These are phyloP conservation scores for Drosophila anomalata DNA, from an alignment of 2,888 invertebrate species.

Conservation along the genomic window DNA sequence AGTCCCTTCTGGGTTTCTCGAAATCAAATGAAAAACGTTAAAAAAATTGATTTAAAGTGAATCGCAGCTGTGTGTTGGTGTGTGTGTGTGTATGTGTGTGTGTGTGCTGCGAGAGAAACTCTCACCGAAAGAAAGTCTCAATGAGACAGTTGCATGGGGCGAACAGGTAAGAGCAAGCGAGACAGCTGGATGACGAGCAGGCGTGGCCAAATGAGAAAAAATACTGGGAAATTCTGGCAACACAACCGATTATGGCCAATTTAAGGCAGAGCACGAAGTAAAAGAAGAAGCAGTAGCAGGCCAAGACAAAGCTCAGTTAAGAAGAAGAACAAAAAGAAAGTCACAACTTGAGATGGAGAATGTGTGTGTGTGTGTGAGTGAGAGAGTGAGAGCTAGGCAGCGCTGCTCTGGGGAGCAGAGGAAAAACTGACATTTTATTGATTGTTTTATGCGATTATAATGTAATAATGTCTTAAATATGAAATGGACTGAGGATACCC, in stretches of 20 bases:
- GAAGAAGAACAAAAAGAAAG: slow-evolving; percentile 3
- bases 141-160: not conserved
- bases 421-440: slow-evolving; percentile 76
- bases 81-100: slow-evolving; percentile 11
- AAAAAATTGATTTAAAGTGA: slow-evolving; percentile 79
- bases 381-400: slow-evolving; percentile 13
- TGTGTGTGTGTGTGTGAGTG: slow-evolving; percentile 14
- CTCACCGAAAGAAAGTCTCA: slow-evolving; percentile 10
- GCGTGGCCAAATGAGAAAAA: slow-evolving; percentile 63
- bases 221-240: slow-evolving; percentile 76
- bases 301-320: slow-evolving; percentile 10
- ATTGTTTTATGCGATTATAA: slow-evolving; percentile 82
- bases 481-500: slow-evolving; percentile 39
- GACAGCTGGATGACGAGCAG: slow-evolving; percentile 48
- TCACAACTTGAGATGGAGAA: not conserved
- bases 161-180: slow-evolving; percentile 12
- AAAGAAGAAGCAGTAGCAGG: slow-evolving; percentile 14
- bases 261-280: slow-evolving; percentile 37
- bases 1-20: slow-evolving; percentile 58
- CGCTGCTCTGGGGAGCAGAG: slow-evolving; percentile 28
- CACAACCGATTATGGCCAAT: slow-evolving; percentile 69
- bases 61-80: slow-evolving; percentile 44
- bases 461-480: slow-evolving; percentile 79
- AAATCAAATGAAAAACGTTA: slow-evolving; percentile 78
- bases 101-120: not conserved